Evolutionary conservation across 2,113 vertebrate genomes (phyloP).

Genomic region (Prionailurus viverrinus): DNA sequence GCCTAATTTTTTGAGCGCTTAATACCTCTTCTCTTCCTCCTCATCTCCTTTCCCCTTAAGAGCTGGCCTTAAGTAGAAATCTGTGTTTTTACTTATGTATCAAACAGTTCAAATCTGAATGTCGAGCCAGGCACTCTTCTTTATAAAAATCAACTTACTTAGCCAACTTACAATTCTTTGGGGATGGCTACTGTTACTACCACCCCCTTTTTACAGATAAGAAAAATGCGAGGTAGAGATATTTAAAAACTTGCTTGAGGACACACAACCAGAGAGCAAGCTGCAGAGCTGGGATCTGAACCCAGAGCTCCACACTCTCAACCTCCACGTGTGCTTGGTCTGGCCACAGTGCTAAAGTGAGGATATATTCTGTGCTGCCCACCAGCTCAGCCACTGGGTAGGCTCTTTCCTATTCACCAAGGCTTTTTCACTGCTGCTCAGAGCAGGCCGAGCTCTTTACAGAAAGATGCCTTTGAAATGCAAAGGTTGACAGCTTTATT

Average conservation of each 20-base stretch:
- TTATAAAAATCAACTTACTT: background rate
- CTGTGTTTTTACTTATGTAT: background rate
- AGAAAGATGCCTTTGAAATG: conserved; percentile 57
- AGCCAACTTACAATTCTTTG: background rate
- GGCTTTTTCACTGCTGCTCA: background rate
- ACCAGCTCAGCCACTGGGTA: background rate
- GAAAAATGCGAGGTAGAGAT: background rate
- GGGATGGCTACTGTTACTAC: background rate
- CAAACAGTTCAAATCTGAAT: background rate
- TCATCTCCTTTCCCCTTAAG: background rate
- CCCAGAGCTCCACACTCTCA: background rate
- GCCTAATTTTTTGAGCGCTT: background rate
- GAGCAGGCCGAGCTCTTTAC: background rate
- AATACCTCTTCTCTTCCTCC: background rate
- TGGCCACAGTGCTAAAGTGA: background rate
- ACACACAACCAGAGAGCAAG: background rate
- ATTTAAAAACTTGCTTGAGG: background rate
- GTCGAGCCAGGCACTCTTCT: background rate
- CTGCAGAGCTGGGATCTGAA: background rate
- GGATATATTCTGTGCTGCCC: background rate
- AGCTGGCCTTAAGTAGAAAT: background rate
- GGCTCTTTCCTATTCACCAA: background rate
- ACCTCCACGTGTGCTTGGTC: background rate
- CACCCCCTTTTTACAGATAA: background rate
- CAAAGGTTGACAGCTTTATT: conserved; percentile 39